Evolutionary conservation across 2,888 invertebrate species (phyloP), one percentile per base, ranked within the genome.

Genomic region (Cryptophagus acutangulus): DNA sequence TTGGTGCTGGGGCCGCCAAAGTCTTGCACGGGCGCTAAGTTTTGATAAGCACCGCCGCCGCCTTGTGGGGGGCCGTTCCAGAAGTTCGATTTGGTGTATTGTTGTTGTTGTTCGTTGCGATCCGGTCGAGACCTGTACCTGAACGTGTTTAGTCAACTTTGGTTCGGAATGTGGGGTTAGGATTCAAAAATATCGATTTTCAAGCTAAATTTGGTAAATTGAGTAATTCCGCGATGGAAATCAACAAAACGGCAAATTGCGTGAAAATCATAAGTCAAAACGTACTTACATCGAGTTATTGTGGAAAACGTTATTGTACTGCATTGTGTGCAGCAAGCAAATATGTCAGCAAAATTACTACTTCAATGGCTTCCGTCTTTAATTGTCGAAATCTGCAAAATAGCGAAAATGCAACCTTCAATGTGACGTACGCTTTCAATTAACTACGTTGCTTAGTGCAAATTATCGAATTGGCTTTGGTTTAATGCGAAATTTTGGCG

Each of bases 241-340:
- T 17, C 14, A 17, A 4, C 20, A 37, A 37, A 35, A 20, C 6
- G 6, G 24, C n/a, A 20, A 20, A 8, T 20, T 20, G 6, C 6
- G 24, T n/a, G 40, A 40, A 39, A 37, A 40, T 38, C 71, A 2
- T 91, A 89, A 2, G 95, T n/a, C n/a, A n/a, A n/a, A n/a, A n/a
- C n/a, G n/a, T n/a, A 96, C 70, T 97, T 89, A 69, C 95, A 96
- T 40, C 52, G 66, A 64, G 50, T 66, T 67, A 55, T 67, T 69
- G 47, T 67, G 68, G 61, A 67, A 71, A 54, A 69, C 68, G 64
- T 70, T 71, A 58, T 65, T 69, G 63, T 69, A 72, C 70, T 72
- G 71, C 66, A 69, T 71, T 55, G n/a, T n/a, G n/a, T n/a, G n/a
- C n/a, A n/a, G n/a, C n/a, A n/a, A n/a, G n/a, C n/a, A n/a, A n/a